Evolutionary conservation across 2,113 vertebrate species (phyloP), one percentile per base, ranked within the genome.

Genomic region (Accipiter virgatus): DNA sequence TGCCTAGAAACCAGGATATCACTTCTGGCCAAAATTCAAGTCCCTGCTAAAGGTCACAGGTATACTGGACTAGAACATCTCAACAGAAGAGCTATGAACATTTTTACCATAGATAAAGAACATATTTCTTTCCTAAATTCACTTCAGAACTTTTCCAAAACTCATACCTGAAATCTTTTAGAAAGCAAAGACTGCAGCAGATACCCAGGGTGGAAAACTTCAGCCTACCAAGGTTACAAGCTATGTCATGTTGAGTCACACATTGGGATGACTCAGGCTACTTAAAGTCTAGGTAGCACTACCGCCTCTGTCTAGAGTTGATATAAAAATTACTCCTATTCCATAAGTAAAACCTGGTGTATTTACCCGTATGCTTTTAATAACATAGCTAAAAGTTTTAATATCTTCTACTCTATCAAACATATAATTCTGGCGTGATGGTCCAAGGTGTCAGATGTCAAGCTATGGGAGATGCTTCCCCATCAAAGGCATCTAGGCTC

Each of bases 191-290:
- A 21, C 22, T 72, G n/a, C 1, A 3, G 15, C 23, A 50, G 11
- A 53, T 34, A 45, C 4, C 10, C 21, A 27, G 74, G 20, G 6
- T 53, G 16, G 52, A 65, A 90, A 61, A 48, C 16, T 78, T 78
- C 12, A 80, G 19, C 29, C 58, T 53, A 9, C 12, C 11, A 7
- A 8, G 72, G 21, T 19, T 18, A 20, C 9, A 75, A 63, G 19
- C 12, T 71, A 6, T 25, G 6, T 19, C 13, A 16, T 14, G 2
- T 16, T 52, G 38, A 23, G 22, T 63, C 38, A 9, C 20, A 7
- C 1, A 0, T 3, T 34, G 52, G 32, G 6, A 6, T 70, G 32
- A 7, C 18, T 86, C 5, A 4, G 38, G 16, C n/a, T 86, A 18
- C 59, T 50, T 55, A 3, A 65, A 62, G 13, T 10, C 25, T 10